phyloP scores from a whole-genome alignment of 2,797 vertebrate species.

The Knipowitschia caucasica region DNA sequence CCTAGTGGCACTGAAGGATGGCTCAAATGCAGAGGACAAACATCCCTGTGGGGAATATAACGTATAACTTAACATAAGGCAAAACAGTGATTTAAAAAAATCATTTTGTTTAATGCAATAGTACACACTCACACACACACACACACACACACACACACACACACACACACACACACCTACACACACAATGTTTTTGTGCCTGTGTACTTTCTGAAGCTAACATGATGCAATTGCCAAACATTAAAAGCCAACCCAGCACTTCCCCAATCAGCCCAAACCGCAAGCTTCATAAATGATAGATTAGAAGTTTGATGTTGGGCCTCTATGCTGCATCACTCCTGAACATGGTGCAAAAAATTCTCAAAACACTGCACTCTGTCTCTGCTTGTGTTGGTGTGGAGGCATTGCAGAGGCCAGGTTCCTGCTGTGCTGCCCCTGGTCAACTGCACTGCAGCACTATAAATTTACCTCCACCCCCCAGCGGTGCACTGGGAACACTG shows the following conservation, averaged over 20 bases:
- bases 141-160: no score
- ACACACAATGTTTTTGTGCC: neutral
- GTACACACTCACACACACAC: no score
- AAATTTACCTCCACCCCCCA: constrained; percentile 38
- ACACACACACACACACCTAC: no score
- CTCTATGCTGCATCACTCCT: constrained; percentile 2
- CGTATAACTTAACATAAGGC: no score
- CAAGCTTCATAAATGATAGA: neutral
- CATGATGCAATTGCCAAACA: neutral
- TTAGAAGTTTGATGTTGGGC: neutral
- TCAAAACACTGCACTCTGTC: neutral
- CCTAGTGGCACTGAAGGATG: no score
- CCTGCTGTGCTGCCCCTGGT: constrained; percentile 13
- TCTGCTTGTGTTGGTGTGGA: constrained; percentile 7
- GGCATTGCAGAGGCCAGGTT: constrained; percentile 28
- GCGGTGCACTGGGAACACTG: constrained; percentile 19
- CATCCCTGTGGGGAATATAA: no score
- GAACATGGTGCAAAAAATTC: neutral
- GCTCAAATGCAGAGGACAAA: no score
- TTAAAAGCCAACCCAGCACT: constrained; percentile 1
- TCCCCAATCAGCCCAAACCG: constrained; percentile 2
- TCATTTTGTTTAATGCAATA: no score
- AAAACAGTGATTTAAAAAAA: no score
- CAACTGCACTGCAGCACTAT: constrained; percentile 59
- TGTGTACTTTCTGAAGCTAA: neutral